Base-by-base conservation (phyloP, 2,113 vertebrate species). In the Channa argus region DNA sequence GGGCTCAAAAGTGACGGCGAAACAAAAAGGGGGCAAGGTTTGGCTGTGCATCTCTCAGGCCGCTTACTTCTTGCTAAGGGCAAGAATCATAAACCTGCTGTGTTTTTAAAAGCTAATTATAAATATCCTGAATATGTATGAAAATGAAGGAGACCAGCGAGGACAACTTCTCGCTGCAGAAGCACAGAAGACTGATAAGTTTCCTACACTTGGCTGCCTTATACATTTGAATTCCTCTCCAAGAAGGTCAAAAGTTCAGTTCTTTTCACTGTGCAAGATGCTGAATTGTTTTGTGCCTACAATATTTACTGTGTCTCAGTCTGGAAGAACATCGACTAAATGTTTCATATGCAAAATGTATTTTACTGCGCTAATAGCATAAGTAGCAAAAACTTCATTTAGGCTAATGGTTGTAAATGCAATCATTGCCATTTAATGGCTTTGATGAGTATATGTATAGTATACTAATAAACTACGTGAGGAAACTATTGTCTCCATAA, bases 71-170 rank as follows among this genome's bases (percentile, higher is more conserved):
- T 73, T 11, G 53, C 68, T 68, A 53, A 69, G 63, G 83, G 73
- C 61, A 71, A 62, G 73, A 54, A 64, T 69, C 71, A 87, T 77
- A 79, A 84, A 83, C 71, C 79, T 74, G 74, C 74, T 66, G 73
- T 72, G 73, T 79, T 87, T 82, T 82, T 78, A 76, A 86, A 83
- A 74, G 61, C 47, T 9, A 1, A 36, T 47, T 50, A 87, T 74
- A 77, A 86, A 89, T 79, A 89, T 69, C 24, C 51, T 67, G 84
- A 84, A 85, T 86, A 82, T 85, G 84, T 82, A 83, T 89, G 88
- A 85, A 90, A 89, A 89, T 80, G 71, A 86, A 83, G 65, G 49
- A 67, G 54, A 80, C 15, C 33, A 14, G 37, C 59, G 71, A 81
- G 70, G 84, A 82, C 44, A 75, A 58, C 77, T 76, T 75, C 72